Conservation (phyloP, 2,888 invertebrate genomes). For the Apamea sordens region DNA sequence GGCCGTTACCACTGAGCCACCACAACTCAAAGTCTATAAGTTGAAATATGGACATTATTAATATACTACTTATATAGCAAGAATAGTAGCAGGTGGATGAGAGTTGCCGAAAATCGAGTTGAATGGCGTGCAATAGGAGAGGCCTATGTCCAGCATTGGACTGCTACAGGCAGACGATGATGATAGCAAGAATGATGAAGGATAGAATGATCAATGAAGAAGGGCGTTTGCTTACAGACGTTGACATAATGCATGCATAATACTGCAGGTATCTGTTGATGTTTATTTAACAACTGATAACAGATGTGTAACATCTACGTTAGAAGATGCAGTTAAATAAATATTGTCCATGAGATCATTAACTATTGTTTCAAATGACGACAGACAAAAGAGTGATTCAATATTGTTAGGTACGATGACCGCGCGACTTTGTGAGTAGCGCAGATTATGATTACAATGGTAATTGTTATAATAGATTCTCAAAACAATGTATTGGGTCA, state of each 20-base stretch:
- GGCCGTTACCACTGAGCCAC: too few relatives aligned
- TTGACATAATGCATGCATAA: slow-evolving; percentile 2
- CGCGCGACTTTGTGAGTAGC: slow-evolving; percentile 5
- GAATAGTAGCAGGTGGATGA: too few relatives aligned
- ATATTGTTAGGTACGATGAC: slow-evolving; percentile 1
- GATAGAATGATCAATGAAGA: background rate
- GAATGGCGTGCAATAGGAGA: too few relatives aligned
- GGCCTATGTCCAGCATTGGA: too few relatives aligned
- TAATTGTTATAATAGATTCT: slow-evolving; percentile 22
- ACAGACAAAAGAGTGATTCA: slow-evolving; percentile 2
- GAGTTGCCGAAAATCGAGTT: too few relatives aligned
- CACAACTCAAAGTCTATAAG: background rate
- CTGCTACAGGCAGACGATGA: too few relatives aligned
- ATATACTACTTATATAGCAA: background rate
- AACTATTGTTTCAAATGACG: slow-evolving; percentile 20
- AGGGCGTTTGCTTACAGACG: background rate
- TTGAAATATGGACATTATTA: background rate
- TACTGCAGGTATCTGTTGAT: slow-evolving; percentile 3
- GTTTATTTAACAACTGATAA: slow-evolving; percentile 10
- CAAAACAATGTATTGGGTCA: slow-evolving; percentile 18
- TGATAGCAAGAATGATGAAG: background rate
- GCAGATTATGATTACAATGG: slow-evolving; percentile 18
- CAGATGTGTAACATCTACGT: slow-evolving; percentile 6
- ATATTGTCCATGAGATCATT: slow-evolving; percentile 26
- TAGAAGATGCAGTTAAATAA: slow-evolving; percentile 31